These are phyloP conservation scores for Antedon mediterranea DNA, from an alignment of 53 echinoderm and acorn worm species.

Conservation along the genomic window DNA sequence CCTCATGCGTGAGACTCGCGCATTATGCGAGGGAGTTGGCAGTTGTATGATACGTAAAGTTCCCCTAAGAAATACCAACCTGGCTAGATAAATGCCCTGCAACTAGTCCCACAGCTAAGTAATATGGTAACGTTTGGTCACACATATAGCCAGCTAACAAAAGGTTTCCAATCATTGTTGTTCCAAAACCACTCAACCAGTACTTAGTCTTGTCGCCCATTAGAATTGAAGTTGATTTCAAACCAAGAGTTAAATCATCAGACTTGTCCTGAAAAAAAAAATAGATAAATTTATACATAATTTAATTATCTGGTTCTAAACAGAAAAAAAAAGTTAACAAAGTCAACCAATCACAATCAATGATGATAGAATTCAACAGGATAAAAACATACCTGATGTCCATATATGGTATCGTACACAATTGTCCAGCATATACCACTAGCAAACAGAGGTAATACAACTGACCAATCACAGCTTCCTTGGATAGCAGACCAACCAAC, in stretches of 20 bases:
- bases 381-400: slow-evolving; percentile 57
- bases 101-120: slow-evolving; percentile 52
- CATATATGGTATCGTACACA: slow-evolving; percentile 93
- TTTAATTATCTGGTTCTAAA: neutral
- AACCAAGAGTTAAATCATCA: slow-evolving; percentile 71
- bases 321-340: neutral
- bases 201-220: slow-evolving; percentile 78
- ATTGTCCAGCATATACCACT: slow-evolving; percentile 78
- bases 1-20: too few species aligned
- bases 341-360: too few species aligned
- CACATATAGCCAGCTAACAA: slow-evolving; percentile 38
- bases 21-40: too few species aligned
- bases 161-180: slow-evolving; percentile 50
- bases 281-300: neutral
- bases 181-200: slow-evolving; percentile 79
- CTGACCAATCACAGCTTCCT: slow-evolving; percentile 89
- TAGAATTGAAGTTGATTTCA: slow-evolving; percentile 74
- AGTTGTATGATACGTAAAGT: too few species aligned
- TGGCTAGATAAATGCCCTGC: slow-evolving; percentile 68
- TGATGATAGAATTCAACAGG: neutral
- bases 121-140: slow-evolving; percentile 70
- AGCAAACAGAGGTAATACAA: slow-evolving; percentile 65
- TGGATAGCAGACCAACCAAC: slow-evolving; percentile 76
- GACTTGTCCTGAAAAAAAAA: slow-evolving; percentile 50
- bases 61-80: slow-evolving; percentile 24